Evolutionary conservation across 2,797 vertebrate genomes (phyloP).

Genomic region (Phalloptychus januarius): DNA sequence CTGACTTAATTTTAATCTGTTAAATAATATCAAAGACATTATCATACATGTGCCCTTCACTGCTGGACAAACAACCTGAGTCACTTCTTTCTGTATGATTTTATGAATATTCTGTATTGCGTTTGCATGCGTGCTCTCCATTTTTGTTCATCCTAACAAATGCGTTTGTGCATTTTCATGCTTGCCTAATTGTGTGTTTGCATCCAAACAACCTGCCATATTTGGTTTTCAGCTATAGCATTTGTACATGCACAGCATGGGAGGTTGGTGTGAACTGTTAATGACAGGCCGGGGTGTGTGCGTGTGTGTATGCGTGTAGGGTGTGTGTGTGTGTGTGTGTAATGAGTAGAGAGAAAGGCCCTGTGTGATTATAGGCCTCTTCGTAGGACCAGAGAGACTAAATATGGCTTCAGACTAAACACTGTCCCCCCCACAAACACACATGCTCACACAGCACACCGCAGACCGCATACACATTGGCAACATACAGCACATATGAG

Average conservation of each 20-base stretch:
- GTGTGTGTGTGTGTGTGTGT: conserved; percentile 58
- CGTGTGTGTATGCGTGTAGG: conserved; percentile 19
- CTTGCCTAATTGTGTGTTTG: conserved; percentile 12
- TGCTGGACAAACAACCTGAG: conserved; percentile 31
- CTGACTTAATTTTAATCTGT: not conserved
- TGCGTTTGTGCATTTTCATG: conserved; percentile 16
- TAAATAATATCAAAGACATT: conserved; percentile 6
- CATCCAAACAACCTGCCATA: conserved; percentile 23
- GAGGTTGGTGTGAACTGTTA: conserved; percentile 78
- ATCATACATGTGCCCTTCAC: not conserved
- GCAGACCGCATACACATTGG: conserved; percentile 71
- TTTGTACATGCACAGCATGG: conserved; percentile 57
- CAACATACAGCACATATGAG: conserved; percentile 65
- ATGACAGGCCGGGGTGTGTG: conserved; percentile 61
- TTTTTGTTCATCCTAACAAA: conserved; percentile 23
- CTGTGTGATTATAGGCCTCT: conserved; percentile 79
- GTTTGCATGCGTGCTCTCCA: not conserved
- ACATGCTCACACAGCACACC: conserved; percentile 51
- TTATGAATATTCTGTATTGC: not conserved
- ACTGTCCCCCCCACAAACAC: conserved; percentile 50
- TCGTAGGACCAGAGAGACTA: conserved; percentile 74
- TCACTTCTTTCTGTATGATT: conserved; percentile 22
- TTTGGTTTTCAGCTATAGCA: not conserved
- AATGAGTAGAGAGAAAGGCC: conserved; percentile 77
- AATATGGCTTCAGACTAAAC: conserved; percentile 80